phyloP scores from a whole-genome alignment of 2,888 invertebrate species.

The Leuctra nigra region DNA sequence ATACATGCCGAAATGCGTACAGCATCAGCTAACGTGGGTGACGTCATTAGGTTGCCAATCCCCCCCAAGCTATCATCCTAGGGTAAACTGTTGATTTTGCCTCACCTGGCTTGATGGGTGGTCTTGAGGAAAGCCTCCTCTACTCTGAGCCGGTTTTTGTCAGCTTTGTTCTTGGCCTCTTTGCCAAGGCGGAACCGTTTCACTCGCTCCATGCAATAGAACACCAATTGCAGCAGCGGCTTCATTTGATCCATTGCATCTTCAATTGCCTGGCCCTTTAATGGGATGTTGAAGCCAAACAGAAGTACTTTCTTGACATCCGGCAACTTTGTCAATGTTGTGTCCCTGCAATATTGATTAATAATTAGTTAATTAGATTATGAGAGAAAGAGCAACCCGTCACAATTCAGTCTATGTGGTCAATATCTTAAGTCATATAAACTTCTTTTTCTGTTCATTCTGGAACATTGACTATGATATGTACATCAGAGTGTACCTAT shows the following conservation, averaged over 20 bases:
- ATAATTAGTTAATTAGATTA: no score
- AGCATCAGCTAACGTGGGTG: no score
- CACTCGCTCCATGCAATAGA: slow-evolving; percentile 89
- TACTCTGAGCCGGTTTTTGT: slow-evolving; percentile 88
- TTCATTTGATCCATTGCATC: slow-evolving; percentile 66
- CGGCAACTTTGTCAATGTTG: slow-evolving; percentile 60
- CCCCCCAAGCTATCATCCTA: no score
- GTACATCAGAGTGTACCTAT: no score
- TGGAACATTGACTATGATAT: no score
- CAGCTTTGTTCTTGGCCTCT: slow-evolving; percentile 88
- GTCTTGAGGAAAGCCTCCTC: slow-evolving; percentile 92
- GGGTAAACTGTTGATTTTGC: no score
- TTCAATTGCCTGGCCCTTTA: slow-evolving; percentile 58
- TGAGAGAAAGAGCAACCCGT: no score
- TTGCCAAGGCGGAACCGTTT: slow-evolving; percentile 79
- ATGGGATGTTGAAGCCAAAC: slow-evolving; percentile 69
- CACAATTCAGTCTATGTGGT: no score
- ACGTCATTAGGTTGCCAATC: no score
- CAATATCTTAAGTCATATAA: no score
- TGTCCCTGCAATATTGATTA: slow-evolving; percentile 47
- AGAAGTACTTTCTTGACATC: slow-evolving; percentile 75
- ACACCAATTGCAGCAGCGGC: slow-evolving; percentile 79
- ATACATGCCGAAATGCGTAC: no score
- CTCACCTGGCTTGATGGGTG: slow-evolving; percentile 90
- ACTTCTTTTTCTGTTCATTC: no score